Percentiles rank a stretch among this genome's conserved stretches.
phyloP scores from a whole-genome alignment of 2,888 invertebrate genomes.

The Anaspis maculata region DNA sequence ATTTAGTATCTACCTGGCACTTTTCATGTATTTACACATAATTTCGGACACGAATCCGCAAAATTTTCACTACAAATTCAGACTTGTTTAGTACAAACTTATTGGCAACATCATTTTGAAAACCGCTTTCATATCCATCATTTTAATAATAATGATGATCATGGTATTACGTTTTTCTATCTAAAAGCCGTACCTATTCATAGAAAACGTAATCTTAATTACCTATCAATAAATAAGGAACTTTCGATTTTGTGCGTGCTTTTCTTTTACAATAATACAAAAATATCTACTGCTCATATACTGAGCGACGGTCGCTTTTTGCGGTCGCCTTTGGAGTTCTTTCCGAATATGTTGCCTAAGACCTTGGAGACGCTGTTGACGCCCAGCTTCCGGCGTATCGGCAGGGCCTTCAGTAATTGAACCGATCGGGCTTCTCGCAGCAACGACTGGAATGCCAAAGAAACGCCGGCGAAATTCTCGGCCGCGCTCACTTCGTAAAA shows the following conservation, averaged over 20 bases:
- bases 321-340: conserved; percentile 66
- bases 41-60: no score
- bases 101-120: no score
- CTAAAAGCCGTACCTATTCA: no score
- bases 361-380: conserved; percentile 73
- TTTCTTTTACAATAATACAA: no score
- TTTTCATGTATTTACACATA: no score
- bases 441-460: conserved; percentile 69
- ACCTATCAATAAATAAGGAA: conserved; percentile 25
- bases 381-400: conserved; percentile 64
- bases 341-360: conserved; percentile 71
- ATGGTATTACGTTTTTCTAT: no score
- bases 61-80: no score
- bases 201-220: no score
- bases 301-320: conserved; percentile 72
- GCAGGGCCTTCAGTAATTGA: conserved; percentile 57
- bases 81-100: no score
- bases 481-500: conserved; percentile 82
- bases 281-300: conserved; percentile 47
- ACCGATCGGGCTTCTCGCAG: conserved; percentile 69
- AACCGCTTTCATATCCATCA: no score
- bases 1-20: no score
- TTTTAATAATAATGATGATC: no score
- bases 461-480: conserved; percentile 73
- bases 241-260: conserved; percentile 9